phyloP scores from a whole-genome alignment of 2,888 invertebrate genomes.

The Drosophila nigricruria region DNA sequence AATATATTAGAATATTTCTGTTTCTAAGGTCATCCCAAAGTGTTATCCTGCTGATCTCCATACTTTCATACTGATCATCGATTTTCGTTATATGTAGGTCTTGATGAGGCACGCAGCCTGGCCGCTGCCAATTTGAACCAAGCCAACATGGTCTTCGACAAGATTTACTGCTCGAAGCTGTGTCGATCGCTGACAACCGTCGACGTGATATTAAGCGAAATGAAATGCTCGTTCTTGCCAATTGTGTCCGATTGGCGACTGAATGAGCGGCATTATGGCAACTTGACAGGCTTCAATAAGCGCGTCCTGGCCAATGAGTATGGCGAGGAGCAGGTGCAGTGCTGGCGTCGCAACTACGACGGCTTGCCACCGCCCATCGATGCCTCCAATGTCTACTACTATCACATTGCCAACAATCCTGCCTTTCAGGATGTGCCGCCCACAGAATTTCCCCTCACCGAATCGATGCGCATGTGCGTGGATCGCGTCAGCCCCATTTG shows the following conservation, averaged over 20 bases:
- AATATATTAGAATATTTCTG: no score
- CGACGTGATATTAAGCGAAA: conserved; percentile 88
- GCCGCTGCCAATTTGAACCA: conserved; percentile 90
- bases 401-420: conserved; percentile 90
- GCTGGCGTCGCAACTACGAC: conserved; percentile 94
- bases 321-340: conserved; percentile 93
- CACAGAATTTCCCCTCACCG: conserved; percentile 92
- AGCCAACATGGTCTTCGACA: conserved; percentile 90
- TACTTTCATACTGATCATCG: background rate
- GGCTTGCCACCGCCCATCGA: conserved; percentile 93
- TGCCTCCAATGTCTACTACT: conserved; percentile 90
- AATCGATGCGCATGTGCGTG: conserved; percentile 93
- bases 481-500: conserved; percentile 94
- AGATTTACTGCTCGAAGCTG: conserved; percentile 92
- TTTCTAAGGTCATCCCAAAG: no score
- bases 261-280: conserved; percentile 95
- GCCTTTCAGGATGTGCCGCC: conserved; percentile 90
- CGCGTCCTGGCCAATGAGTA: conserved; percentile 93
- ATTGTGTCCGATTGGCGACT: conserved; percentile 92
- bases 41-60: background rate
- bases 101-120: conserved; percentile 80
- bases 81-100: conserved; percentile 77
- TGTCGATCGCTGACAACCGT: conserved; percentile 92
- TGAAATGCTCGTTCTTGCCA: conserved; percentile 89
- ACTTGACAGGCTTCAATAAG: conserved; percentile 93